phyloP scores from a whole-genome alignment of 2,113 vertebrate species.

The Montifringilla adamsi region DNA sequence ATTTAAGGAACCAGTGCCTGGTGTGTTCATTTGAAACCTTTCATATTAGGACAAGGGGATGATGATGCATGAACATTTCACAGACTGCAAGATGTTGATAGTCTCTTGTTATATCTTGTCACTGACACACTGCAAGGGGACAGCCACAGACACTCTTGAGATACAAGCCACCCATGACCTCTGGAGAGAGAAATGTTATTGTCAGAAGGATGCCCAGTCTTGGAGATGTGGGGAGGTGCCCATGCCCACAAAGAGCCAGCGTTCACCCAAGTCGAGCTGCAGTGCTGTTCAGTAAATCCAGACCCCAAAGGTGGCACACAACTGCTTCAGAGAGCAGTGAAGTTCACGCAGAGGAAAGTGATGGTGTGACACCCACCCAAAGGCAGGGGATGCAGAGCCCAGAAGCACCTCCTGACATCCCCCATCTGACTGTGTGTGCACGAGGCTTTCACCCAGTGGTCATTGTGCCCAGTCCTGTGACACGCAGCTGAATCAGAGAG shows the following conservation, averaged over 20 bases:
- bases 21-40: background rate
- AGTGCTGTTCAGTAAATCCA: background rate
- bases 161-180: background rate
- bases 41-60: background rate
- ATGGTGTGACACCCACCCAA: background rate
- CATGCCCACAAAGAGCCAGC: background rate
- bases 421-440: background rate
- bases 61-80: accelerated
- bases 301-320: background rate
- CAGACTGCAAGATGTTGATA: accelerated
- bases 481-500: background rate
- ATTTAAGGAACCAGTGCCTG: background rate
- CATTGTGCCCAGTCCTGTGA: background rate
- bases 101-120: background rate
- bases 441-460: background rate
- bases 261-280: background rate
- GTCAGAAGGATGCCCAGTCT: background rate
- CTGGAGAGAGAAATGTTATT: background rate
- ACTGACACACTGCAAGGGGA: background rate
- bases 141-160: background rate
- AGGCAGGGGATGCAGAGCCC: accelerated
- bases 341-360: background rate
- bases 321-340: background rate
- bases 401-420: background rate
- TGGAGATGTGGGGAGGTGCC: background rate